These are phyloP conservation scores for Hypotaenidia okinawae DNA, from an alignment of 2,797 vertebrate species.

Conservation along the genomic window DNA sequence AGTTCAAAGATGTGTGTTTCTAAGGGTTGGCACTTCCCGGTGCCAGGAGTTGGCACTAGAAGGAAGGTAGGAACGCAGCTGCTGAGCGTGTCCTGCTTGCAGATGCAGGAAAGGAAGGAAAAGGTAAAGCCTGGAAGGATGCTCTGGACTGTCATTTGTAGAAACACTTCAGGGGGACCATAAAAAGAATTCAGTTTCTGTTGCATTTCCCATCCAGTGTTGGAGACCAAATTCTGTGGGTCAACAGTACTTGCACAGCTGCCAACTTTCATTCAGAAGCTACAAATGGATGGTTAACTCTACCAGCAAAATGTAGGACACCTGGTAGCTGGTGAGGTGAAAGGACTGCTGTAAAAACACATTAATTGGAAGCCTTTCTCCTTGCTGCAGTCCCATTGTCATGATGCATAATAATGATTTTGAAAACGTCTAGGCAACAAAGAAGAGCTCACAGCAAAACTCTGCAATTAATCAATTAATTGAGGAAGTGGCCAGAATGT, in stretches of 20 bases:
- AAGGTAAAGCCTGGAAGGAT: background rate
- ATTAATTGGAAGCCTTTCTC: background rate
- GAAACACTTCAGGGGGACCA: background rate
- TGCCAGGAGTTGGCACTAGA: slow-evolving; percentile 1
- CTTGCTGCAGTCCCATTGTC: background rate
- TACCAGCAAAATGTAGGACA: background rate
- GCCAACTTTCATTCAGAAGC: slow-evolving; percentile 26
- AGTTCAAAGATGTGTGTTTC: background rate
- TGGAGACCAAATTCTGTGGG: background rate
- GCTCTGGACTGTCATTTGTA: background rate
- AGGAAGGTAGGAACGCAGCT: background rate
- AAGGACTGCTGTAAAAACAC: background rate
- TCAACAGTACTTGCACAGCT: slow-evolving; percentile 2
- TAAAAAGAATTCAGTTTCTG: background rate
- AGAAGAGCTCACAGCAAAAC: background rate
- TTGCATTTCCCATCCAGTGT: background rate
- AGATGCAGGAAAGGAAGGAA: background rate
- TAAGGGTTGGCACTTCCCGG: background rate
- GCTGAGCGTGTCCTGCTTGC: background rate
- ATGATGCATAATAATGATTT: background rate
- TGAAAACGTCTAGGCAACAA: background rate
- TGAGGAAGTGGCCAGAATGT: background rate
- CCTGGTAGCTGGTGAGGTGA: background rate
- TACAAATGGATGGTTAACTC: background rate
- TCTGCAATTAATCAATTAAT: background rate